phyloP scores from a whole-genome alignment of 2,888 invertebrate genomes.

The Crepidodera aurea region DNA sequence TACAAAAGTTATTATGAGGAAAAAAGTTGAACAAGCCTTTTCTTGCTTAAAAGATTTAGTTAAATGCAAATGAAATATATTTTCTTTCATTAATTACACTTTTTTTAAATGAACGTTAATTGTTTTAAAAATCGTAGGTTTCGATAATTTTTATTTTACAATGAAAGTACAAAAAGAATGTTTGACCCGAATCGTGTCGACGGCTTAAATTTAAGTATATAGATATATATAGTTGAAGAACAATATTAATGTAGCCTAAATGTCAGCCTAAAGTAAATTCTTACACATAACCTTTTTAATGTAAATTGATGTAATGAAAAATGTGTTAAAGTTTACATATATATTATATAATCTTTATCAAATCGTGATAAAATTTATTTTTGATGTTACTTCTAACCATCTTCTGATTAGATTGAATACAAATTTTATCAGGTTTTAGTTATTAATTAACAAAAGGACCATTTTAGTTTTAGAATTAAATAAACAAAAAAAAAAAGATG shows the following conservation, averaged over 20 bases:
- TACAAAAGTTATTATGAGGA: too few relatives aligned
- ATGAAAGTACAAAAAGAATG: conserved; percentile 20
- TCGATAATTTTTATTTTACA: too few relatives aligned
- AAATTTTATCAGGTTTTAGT: conserved; percentile 1
- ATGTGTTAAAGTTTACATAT: conserved; percentile 29
- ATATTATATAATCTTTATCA: conserved; percentile 9
- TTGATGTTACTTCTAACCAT: conserved; percentile 13
- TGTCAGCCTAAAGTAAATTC: conserved; percentile 41
- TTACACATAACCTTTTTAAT: conserved; percentile 37
- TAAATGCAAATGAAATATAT: too few relatives aligned
- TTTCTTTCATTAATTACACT: too few relatives aligned
- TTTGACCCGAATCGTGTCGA: background rate
- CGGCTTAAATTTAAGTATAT: background rate
- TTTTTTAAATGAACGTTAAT: too few relatives aligned
- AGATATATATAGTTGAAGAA: conserved; percentile 15
- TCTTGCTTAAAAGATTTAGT: too few relatives aligned
- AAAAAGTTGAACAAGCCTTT: too few relatives aligned
- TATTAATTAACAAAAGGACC: background rate
- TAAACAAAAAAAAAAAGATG: background rate
- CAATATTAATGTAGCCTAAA: conserved; percentile 41
- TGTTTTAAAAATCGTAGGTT: too few relatives aligned
- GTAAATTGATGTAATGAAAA: conserved; percentile 37
- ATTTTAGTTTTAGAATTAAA: background rate
- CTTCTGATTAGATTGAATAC: conserved; percentile 8
- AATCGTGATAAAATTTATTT: conserved; percentile 10